Base-by-base conservation (phyloP, 1,140 invertebrate species). In the Ptiloglossa arizonensis region DNA sequence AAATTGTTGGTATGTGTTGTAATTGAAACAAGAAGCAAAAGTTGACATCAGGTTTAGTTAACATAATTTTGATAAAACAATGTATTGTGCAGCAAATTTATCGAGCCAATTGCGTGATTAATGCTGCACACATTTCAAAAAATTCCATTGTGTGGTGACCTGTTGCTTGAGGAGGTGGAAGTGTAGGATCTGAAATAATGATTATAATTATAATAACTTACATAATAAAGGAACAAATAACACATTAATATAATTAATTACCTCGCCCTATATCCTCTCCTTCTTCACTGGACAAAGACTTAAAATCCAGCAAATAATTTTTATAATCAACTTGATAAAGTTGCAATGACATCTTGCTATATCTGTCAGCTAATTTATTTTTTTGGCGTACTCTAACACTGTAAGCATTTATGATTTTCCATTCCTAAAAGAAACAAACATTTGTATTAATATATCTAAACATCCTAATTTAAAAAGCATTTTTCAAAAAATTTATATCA, bases 311-410 rank as follows among this genome's bases (percentile, higher is more conserved):
- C 27, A 99, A 94, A 90, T 98, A 99, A 87, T 97, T 99, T 92
- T 99, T 98, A 88, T 98, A 97, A 92, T 99, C 99, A 4, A 99
- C 99, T 94, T 99, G 98, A 92, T 99, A 99, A 38, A 99, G 93
- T 91, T 99, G 99, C 50, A 99, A 94, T 0, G 97, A 98, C 98
- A 99, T 99, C 93, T 99, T 99, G 17, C 97, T 97, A 91, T 95
- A 97, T 90, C 96, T 96, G 54, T 95, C 94, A 60, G 95, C 96
- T 83, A 97, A 94, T 67, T 95, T 94, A 92, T 98, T 99, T 87
- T 96, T 96, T 35, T 97, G 96, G 22, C 98, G 95, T 5, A 99
- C 98, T 86, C 98, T 94, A 72, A 96, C 97, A 90, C 98, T 98
- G 90, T 97, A 98, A 2, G 98, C 96, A 93, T 99, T 99, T 67